Conservation (phyloP, 2,888 invertebrate genomes). For the Andrena hattorfiana region DNA sequence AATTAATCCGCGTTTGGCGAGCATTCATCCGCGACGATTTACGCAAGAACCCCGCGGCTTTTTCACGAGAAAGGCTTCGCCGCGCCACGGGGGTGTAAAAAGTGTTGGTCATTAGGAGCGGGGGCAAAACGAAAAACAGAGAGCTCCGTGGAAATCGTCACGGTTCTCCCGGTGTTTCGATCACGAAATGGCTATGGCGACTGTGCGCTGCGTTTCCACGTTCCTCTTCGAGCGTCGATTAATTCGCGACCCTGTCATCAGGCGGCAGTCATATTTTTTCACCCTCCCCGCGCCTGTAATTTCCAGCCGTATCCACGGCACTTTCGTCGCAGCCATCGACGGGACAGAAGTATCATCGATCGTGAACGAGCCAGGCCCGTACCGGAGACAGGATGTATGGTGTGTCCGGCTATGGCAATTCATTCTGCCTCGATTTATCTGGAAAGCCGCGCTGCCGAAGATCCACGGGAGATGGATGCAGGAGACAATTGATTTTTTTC, state of each 20-base stretch:
- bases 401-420: conserved; percentile 53
- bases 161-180: conserved; percentile 21
- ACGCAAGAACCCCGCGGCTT: conserved; percentile 30
- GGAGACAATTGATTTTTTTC: conserved; percentile 70
- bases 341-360: conserved; percentile 59
- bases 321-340: conserved; percentile 43
- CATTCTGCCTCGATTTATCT: conserved; percentile 65
- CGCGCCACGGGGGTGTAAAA: conserved; percentile 27
- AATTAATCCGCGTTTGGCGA: conserved; percentile 48
- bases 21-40: conserved; percentile 36
- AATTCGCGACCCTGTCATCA: conserved; percentile 42
- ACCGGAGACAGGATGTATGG: conserved; percentile 24
- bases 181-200: conserved; percentile 4
- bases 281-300: conserved; percentile 33
- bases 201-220: conserved; percentile 3
- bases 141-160: conserved; percentile 8
- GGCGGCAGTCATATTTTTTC: conserved; percentile 55
- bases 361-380: conserved; percentile 15
- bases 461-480: conserved; percentile 47
- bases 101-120: conserved; percentile 43
- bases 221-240: conserved; percentile 37
- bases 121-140: neutral
- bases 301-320: conserved; percentile 33
- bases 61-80: conserved; percentile 12
- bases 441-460: conserved; percentile 56